Base-by-base conservation (phyloP, 2,888 invertebrate species). In the Caenorhabditis virilis region DNA sequence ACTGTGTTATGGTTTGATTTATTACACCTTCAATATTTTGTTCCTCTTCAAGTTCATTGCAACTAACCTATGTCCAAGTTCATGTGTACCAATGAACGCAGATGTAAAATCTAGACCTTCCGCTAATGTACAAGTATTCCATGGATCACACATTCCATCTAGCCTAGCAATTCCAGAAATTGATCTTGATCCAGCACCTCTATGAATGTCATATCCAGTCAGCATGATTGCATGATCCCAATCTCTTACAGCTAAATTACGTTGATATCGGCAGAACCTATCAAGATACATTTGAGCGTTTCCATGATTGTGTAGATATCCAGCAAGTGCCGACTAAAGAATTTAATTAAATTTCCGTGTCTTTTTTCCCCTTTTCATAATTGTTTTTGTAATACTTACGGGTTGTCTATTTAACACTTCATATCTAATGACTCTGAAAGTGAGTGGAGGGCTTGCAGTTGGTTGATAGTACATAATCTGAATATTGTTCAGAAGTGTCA, bases 381-480 rank as follows among this genome's bases (percentile, higher is more conserved):
- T 20, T 25, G 20, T n/a, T n/a, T n/a, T n/a, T n/a, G n/a, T n/a
- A n/a, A n/a, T n/a, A 57, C 71, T 42, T 61, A 79, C 79, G 56
- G 83, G 83, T 51, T 83, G 82, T 13, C 66, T 64, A 35, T 76
- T 74, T 47, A 82, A 71, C 33, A 83, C 79, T 69, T 83, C 83
- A 66, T 80, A 82, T 46, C 82, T 71, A 20, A 83, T 80, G 41
- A 83, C 73, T 59, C 75, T 55, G 74, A 83, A 83, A 35, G 76
- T 77, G 39, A 83, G 69, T 27, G 76, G 75, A 39, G 82, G 82
- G 25, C 72, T 68, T 41, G 82, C 78, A 5, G 77, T 80, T 46
- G 82, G 79, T 57, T 83, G 83, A 33, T 79, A 74, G 64, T 83
- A 83, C 78, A 83, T 80, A 42, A 83, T 82, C 70, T 83, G 83